A percentile compares a stretch with the other conserved stretches of the same genome.
phyloP scores from a whole-genome alignment of 2,113 vertebrate species.

The Vireo altiloquus region DNA sequence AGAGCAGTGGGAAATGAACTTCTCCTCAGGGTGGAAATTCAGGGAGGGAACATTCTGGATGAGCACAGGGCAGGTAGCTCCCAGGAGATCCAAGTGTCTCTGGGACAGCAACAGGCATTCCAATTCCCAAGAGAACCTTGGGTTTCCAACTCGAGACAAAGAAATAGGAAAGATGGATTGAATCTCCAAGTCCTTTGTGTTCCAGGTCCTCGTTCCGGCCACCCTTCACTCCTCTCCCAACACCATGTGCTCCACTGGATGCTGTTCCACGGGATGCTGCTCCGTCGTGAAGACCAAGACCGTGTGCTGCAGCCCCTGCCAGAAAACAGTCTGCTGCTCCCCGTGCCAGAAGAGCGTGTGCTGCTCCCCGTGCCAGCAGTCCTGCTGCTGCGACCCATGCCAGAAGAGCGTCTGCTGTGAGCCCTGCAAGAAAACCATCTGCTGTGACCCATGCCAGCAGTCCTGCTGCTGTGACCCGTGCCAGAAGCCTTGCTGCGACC shows the following conservation, averaged over 20 bases:
- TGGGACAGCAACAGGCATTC: background rate
- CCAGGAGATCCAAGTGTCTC: accelerated
- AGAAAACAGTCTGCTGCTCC: background rate
- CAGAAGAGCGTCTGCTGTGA: background rate
- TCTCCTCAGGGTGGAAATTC: background rate
- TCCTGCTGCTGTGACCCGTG: background rate
- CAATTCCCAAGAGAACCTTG: accelerated
- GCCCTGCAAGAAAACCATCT: background rate
- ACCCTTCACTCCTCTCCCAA: background rate
- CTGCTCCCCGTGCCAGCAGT: background rate
- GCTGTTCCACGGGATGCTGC: background rate
- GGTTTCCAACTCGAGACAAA: background rate
- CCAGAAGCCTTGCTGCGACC: background rate
- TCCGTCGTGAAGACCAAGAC: constrained; percentile 36
- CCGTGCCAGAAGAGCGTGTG: background rate
- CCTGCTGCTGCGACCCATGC: background rate
- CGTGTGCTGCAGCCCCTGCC: background rate
- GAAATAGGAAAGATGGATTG: background rate
- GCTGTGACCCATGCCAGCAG: background rate
- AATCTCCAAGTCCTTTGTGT: background rate
- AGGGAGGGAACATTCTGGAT: background rate
- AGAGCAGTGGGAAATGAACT: background rate
- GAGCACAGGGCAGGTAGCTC: background rate
- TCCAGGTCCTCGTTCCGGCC: background rate
- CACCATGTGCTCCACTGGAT: constrained; percentile 17